phyloP scores from a whole-genome alignment of 2,113 vertebrate species.

The Eulacestoma nigropectus region DNA sequence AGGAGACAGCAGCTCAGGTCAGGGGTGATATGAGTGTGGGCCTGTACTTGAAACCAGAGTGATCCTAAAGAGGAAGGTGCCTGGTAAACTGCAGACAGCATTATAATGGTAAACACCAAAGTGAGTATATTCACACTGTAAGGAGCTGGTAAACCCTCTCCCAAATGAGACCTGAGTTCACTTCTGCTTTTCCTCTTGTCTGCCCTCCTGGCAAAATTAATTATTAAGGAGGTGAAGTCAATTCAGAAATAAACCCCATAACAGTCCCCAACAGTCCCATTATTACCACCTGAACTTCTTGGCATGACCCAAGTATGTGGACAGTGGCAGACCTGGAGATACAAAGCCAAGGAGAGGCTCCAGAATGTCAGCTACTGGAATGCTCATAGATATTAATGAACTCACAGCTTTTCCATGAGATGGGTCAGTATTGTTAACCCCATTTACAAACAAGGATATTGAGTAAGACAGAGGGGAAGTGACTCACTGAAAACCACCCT shows the following conservation, averaged over 20 bases:
- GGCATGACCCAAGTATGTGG: background rate
- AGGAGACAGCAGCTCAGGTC: background rate
- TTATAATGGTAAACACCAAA: background rate
- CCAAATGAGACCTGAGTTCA: background rate
- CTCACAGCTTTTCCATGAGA: background rate
- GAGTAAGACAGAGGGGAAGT: conserved; percentile 50
- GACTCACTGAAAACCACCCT: conserved; percentile 12
- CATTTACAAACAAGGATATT: background rate
- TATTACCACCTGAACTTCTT: background rate
- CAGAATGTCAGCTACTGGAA: background rate
- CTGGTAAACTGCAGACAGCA: background rate
- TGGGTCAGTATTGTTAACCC: background rate
- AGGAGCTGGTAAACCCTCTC: background rate
- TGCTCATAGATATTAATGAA: background rate
- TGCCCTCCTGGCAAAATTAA: background rate
- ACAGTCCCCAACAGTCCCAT: background rate
- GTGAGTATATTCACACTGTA: background rate
- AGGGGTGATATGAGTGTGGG: background rate
- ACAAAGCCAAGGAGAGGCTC: background rate
- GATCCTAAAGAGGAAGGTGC: background rate
- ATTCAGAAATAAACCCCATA: background rate
- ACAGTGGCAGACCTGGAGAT: background rate
- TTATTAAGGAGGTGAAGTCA: background rate
- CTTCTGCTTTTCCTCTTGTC: background rate
- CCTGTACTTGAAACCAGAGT: background rate